phyloP scores from a whole-genome alignment of 2,888 invertebrate species.

The Ochlodes sylvanus region DNA sequence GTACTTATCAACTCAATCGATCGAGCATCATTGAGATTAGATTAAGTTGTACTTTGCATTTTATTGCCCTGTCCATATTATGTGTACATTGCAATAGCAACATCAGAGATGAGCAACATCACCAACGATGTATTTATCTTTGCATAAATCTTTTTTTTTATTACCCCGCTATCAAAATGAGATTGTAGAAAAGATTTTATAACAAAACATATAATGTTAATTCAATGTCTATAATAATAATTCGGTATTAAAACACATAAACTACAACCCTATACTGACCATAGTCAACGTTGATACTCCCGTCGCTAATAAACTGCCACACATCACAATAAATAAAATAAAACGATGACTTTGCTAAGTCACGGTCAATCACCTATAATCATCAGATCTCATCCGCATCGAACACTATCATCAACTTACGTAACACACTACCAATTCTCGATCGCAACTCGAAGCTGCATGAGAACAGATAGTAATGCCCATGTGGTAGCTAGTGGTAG shows the following conservation, averaged over 20 bases:
- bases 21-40: conserved; percentile 6
- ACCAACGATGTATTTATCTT: too few relatives aligned
- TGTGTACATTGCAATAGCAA: background rate
- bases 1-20: conserved; percentile 2
- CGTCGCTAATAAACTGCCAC: too few relatives aligned
- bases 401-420: background rate
- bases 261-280: too few relatives aligned
- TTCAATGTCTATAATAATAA: too few relatives aligned
- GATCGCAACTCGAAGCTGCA: background rate
- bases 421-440: background rate
- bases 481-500: background rate
- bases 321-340: background rate
- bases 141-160: too few relatives aligned
- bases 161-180: too few relatives aligned
- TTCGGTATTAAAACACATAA: too few relatives aligned
- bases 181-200: too few relatives aligned
- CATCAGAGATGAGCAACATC: background rate
- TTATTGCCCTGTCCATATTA: background rate
- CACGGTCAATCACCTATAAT: too few relatives aligned
- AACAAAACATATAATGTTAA: too few relatives aligned
- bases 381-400: too few relatives aligned
- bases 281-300: too few relatives aligned
- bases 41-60: background rate
- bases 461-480: background rate
- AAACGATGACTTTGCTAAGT: background rate